phyloP scores from a whole-genome alignment of 35 echinoderm and acorn worm genomes.

The Amphiura filiformis region DNA sequence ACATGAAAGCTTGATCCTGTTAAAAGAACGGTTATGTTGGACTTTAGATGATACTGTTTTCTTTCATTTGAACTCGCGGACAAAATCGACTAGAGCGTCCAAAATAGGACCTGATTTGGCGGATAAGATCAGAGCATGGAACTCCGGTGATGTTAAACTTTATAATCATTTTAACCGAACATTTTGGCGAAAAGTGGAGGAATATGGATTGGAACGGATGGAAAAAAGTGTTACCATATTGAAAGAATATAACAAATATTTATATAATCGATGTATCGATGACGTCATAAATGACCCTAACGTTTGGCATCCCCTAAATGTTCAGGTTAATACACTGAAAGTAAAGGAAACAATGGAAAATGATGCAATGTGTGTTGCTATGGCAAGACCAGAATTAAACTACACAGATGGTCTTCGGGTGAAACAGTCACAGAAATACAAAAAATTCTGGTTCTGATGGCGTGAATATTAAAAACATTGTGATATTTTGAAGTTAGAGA shows the following conservation, averaged over 20 bases:
- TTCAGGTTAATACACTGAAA: constrained; percentile 51
- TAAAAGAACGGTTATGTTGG: constrained; percentile 84
- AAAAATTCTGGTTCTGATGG: no score
- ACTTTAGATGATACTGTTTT: constrained; percentile 81
- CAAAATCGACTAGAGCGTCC: constrained; percentile 23
- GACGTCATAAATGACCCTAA: constrained; percentile 26
- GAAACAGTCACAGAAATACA: no score
- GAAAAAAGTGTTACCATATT: constrained; percentile 42
- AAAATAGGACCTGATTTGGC: not conserved
- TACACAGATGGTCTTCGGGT: constrained; percentile 56
- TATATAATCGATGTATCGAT: constrained; percentile 54
- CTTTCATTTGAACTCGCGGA: constrained; percentile 57
- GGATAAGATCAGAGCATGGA: constrained; percentile 57
- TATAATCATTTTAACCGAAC: constrained; percentile 86
- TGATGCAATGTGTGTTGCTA: constrained; percentile 38
- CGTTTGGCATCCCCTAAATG: constrained; percentile 54
- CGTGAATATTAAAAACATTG: no score
- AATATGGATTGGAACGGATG: constrained; percentile 78
- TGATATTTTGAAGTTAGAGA: no score
- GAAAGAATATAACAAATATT: constrained; percentile 21
- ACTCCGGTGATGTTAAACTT: constrained; percentile 63
- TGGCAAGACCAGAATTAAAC: constrained; percentile 53
- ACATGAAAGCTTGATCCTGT: constrained; percentile 80
- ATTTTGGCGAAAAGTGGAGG: constrained; percentile 74
- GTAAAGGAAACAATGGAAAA: constrained; percentile 29